Base-by-base conservation (phyloP, 1,140 invertebrate species). In the Nephotettix cincticeps region DNA sequence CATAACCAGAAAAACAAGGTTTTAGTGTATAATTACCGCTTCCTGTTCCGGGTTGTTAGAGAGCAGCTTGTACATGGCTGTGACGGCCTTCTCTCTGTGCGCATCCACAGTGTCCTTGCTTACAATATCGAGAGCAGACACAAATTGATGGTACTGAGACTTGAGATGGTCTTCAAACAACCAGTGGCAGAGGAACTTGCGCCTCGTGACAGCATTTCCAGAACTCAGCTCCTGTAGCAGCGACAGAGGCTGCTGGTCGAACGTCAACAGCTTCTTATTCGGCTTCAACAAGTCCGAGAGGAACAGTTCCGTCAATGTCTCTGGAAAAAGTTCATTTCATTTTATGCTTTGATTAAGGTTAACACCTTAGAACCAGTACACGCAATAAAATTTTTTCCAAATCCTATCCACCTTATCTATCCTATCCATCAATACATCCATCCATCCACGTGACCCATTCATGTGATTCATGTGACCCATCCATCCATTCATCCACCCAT, bases 41-140 rank as follows among this genome's bases (percentile, higher is more conserved):
- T 99, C 96, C 80, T 95, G 91, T 80, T 98, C 96, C 0, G 94
- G 88, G 79, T 95, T 93, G 65, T 86, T 87, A 65, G 88, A 86
- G 14, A 99, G 80, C 9, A 99, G 79, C 74, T 93, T 90, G 45
- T 89, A 90, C 80, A 97, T 88, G 0, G 88, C 83, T 75, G 86
- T 84, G 73, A 97, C 88, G 0, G 91, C 91, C 78, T 93, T 92
- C 76, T 92, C 90, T 78, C 94, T 93, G 76, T 93, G 93, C 1
- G 87, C 83, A 47, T 96, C 93, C 11, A 93, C 82, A 13, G 86
- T 86, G 77, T 93, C 91, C 70, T 87, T 84, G 0, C 87, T 85
- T 54, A 90, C 85, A 13, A 76, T 81, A 70, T 88, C 85, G 36
- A 95, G 73, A 30, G 87, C 83, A 68, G 84, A 80, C 2, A 94